These are phyloP conservation scores for Aricia artaxerxes DNA, from an alignment of 2,888 invertebrate genomes.

Conservation along the genomic window DNA sequence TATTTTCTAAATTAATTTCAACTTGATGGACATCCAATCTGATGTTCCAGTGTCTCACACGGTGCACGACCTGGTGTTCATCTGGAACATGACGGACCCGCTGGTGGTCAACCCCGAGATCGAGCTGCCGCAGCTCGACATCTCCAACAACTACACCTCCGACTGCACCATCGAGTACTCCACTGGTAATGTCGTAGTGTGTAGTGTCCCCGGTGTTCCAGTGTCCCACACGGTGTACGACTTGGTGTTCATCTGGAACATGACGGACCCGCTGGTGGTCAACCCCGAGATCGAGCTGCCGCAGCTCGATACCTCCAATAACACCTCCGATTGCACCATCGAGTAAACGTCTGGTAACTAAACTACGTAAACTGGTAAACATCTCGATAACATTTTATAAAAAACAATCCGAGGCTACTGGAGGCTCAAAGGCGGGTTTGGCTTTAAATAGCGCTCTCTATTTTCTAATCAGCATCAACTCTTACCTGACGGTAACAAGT, in stretches of 20 bases:
- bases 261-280: conserved; percentile 91
- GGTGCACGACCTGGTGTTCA: conserved; percentile 92
- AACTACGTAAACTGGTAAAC: conserved; percentile 81
- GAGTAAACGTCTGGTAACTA: conserved; percentile 73
- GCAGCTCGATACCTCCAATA: conserved; percentile 92
- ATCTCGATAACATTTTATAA: too few species aligned
- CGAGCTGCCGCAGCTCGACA: conserved; percentile 92
- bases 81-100: conserved; percentile 94
- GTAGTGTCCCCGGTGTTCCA: conserved; percentile 54
- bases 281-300: conserved; percentile 94
- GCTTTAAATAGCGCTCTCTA: too few species aligned
- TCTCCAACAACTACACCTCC: conserved; percentile 92
- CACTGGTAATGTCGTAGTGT: conserved; percentile 75
- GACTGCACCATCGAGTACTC: conserved; percentile 93
- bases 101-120: conserved; percentile 93
- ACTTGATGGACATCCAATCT: too few species aligned
- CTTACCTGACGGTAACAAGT: too few species aligned
- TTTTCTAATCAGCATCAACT: too few species aligned
- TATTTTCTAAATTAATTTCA: too few species aligned
- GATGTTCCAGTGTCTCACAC: conserved; percentile 89
- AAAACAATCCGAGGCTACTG: too few species aligned
- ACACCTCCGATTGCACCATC: conserved; percentile 93
- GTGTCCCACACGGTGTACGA: conserved; percentile 95
- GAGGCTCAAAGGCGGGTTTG: too few species aligned
- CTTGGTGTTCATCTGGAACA: conserved; percentile 93